Base-by-base conservation (phyloP, 2,113 vertebrate genomes). In the Lycocorax pyrrhopterus region DNA sequence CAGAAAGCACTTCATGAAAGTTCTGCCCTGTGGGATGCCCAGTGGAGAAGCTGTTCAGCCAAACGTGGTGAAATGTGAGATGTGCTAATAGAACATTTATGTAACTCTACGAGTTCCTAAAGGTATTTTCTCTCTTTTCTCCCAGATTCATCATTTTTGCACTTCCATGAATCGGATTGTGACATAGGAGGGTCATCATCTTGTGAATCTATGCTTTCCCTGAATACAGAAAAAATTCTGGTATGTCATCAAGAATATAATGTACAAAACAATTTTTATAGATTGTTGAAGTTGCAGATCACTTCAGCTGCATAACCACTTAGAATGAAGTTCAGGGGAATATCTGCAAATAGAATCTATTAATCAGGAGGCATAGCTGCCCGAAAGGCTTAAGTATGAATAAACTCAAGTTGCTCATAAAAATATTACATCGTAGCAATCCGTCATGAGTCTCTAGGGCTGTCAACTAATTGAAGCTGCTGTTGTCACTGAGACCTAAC, bases 141-240 rank as follows among this genome's bases (percentile, higher is more conserved):
- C 96, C 9, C 95, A 99, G 99, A 99, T 85, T 98, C 99, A 10
- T 98, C 99, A 1, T 98, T 99, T 96, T 96, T 99, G 88, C 99
- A 98, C 97, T 97, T 99, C 94, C 99, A 98, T 14, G 99, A 99
- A 56, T 98, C 98, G 0, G 99, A 99, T 82, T 99, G 99, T 62
- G 98, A 99, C 84, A 97, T 98, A 88, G 98, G 98, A 94, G 98
- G 98, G 52, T 98, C 98, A 32, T 97, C 98, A 0, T 98, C 99
- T 58, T 99, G 99, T 87, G 99, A 99, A 97, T 99, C 99, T 5
- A 79, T 99, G 72, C 98, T 99, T 91, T 99, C 99, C 20, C 97
- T 99, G 32, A 99, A 99, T 59, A 99, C 99, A 33, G 99, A 99
- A 90, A 99, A 99, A 96, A 98, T 99, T 88, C 96, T 99, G 98